These are phyloP conservation scores for Campoplex capitator DNA, from an alignment of 2,888 invertebrate genomes.

Conservation along the genomic window DNA sequence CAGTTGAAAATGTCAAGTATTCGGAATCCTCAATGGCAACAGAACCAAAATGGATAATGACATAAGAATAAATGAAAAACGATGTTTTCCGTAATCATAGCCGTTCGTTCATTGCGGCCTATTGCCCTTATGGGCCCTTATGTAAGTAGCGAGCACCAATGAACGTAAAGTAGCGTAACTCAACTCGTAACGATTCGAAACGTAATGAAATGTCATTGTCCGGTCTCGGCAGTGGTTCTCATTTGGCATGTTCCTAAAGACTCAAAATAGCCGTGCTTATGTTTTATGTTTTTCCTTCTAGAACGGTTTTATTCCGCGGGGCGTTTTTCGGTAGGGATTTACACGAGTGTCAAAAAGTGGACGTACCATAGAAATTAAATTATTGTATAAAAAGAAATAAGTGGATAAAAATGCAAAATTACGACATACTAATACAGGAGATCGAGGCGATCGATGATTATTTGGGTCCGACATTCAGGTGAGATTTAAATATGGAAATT, in stretches of 20 bases:
- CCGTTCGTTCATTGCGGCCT: not conserved
- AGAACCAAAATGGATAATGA: not conserved
- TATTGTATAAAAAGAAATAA: not conserved
- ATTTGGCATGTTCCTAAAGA: slow-evolving; percentile 1
- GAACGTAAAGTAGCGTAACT: not conserved
- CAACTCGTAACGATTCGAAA: no score
- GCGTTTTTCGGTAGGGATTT: slow-evolving; percentile 1
- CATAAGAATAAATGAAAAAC: not conserved
- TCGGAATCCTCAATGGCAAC: no score
- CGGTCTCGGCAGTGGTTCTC: slow-evolving; percentile 6
- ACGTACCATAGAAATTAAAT: not conserved
- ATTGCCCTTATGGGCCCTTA: not conserved
- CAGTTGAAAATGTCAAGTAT: no score
- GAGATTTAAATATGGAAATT: slow-evolving; percentile 67
- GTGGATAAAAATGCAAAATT: slow-evolving; percentile 83
- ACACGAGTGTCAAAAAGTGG: not conserved
- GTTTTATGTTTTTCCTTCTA: not conserved
- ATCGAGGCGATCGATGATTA: slow-evolving; percentile 97
- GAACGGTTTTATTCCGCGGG: not conserved
- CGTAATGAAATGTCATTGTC: not conserved
- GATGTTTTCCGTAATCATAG: not conserved
- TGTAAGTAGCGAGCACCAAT: not conserved
- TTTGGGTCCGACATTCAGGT: slow-evolving; percentile 96
- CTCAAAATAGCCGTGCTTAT: not conserved
- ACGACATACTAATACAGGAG: slow-evolving; percentile 89